A percentile compares a stretch with the other conserved stretches of the same genome.
Evolutionary conservation across 2,113 vertebrate genomes (phyloP).

Genomic region (Pardalotus punctatus): DNA sequence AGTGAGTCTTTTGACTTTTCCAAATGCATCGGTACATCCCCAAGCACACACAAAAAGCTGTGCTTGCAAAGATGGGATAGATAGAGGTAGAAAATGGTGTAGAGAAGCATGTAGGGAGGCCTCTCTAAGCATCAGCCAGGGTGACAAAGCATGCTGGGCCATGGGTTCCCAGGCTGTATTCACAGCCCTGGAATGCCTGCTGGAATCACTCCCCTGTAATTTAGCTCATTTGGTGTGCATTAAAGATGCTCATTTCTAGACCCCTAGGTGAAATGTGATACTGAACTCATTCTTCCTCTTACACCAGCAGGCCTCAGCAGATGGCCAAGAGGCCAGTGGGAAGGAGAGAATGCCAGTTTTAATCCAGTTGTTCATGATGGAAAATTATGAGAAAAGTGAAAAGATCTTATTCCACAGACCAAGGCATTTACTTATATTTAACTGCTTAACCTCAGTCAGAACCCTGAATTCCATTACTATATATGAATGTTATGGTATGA

Average conservation of each 20-base stretch:
- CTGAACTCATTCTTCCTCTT: not conserved
- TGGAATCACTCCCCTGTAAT: constrained; percentile 7
- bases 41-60: not conserved
- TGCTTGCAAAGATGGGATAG: not conserved
- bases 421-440: not conserved
- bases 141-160: constrained; percentile 4
- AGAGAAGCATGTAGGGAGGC: not conserved
- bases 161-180: not conserved
- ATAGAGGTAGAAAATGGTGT: not conserved
- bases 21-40: not conserved
- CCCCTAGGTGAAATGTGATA: not conserved
- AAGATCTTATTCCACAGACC: not conserved
- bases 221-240: not conserved
- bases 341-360: not conserved
- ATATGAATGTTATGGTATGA: not conserved
- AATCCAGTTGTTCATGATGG: not conserved
- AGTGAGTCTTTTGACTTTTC: not conserved
- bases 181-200: not conserved
- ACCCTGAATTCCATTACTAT: not conserved
- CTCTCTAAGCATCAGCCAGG: not conserved
- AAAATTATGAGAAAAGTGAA: not conserved
- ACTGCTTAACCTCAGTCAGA: not conserved
- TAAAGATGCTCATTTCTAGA: not conserved
- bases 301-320: not conserved
- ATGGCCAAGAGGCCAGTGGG: not conserved